Evolutionary conservation across 1,140 invertebrate species (phyloP).

Genomic region (Asobara japonica): DNA sequence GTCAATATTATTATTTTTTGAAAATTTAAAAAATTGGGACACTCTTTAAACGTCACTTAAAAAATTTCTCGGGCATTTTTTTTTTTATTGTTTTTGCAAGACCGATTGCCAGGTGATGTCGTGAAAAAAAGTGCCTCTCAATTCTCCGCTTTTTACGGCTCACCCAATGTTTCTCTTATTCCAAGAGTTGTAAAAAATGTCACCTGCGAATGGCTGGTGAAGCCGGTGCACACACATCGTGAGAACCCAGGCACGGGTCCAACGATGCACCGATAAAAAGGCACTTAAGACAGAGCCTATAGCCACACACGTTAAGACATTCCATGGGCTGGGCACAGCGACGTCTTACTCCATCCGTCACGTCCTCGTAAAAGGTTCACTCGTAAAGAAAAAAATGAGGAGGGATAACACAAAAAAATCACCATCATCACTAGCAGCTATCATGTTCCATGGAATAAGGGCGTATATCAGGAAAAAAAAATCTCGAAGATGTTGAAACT

Average conservation of each 20-base stretch:
- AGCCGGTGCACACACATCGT: constrained; percentile 38
- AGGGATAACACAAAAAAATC: not conserved
- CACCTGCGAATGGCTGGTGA: not conserved
- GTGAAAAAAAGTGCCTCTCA: not conserved
- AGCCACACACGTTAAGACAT: not conserved
- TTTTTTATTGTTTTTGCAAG: not conserved
- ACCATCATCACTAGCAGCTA: not conserved
- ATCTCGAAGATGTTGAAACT: too few species aligned
- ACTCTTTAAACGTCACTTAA: too few species aligned
- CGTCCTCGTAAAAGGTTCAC: constrained; percentile 3
- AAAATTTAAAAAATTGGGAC: too few species aligned
- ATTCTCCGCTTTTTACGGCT: constrained; percentile 19
- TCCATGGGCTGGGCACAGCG: not conserved
- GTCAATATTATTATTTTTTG: too few species aligned
- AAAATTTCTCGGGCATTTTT: too few species aligned
- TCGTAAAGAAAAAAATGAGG: not conserved
- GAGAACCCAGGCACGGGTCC: constrained; percentile 34
- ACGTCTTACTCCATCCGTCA: not conserved
- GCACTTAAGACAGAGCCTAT: constrained; percentile 47
- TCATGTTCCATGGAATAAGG: too few species aligned
- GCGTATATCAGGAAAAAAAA: too few species aligned
- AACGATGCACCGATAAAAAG: constrained; percentile 45
- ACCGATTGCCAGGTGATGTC: constrained; percentile 6
- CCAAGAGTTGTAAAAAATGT: not conserved
- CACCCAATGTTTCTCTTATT: not conserved